Percentiles rank a stretch among this genome's conserved stretches.
These are phyloP conservation scores for Chanos chanos DNA, from an alignment of 2,797 vertebrate genomes.

Conservation along the genomic window DNA sequence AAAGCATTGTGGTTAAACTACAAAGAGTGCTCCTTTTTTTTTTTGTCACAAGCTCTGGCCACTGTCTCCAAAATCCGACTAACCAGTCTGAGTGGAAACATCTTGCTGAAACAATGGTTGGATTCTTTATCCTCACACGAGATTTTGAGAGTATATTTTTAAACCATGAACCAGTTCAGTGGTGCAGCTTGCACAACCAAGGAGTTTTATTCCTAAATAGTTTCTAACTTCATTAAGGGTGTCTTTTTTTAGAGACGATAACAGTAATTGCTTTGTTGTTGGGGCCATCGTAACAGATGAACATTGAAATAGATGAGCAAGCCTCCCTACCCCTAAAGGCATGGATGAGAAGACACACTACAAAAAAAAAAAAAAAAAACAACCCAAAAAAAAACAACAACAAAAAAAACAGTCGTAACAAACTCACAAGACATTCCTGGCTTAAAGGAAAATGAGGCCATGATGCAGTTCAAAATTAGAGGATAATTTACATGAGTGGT, in stretches of 20 bases:
- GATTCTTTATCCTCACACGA: constrained; percentile 25
- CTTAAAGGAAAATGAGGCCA: background rate
- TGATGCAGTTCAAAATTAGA: background rate
- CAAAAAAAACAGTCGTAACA: too few relatives aligned
- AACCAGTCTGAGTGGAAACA: constrained; percentile 9
- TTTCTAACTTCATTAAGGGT: background rate
- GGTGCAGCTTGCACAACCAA: background rate
- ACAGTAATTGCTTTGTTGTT: constrained; percentile 11
- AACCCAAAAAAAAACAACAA: background rate
- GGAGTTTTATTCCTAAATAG: constrained; percentile 4
- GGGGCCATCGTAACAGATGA: background rate
- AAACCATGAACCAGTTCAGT: constrained; percentile 30
- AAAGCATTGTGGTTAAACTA: constrained; percentile 24
- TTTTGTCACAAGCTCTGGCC: constrained; percentile 7
- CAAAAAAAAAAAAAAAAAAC: background rate
- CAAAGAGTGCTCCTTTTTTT: constrained; percentile 26
- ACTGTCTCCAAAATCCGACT: constrained; percentile 1
- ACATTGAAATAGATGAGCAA: background rate
- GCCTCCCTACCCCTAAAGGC: too few relatives aligned
- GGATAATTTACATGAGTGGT: background rate
- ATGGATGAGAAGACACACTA: background rate
- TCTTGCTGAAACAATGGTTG: constrained; percentile 29
- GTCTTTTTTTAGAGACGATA: background rate
- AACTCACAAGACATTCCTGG: too few relatives aligned
- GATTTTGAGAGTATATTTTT: constrained; percentile 43